Evolutionary conservation across 30 jellyfish, hydroid and myxozoan species (phyloP).

Genomic region (Chironex yamaguchii): DNA sequence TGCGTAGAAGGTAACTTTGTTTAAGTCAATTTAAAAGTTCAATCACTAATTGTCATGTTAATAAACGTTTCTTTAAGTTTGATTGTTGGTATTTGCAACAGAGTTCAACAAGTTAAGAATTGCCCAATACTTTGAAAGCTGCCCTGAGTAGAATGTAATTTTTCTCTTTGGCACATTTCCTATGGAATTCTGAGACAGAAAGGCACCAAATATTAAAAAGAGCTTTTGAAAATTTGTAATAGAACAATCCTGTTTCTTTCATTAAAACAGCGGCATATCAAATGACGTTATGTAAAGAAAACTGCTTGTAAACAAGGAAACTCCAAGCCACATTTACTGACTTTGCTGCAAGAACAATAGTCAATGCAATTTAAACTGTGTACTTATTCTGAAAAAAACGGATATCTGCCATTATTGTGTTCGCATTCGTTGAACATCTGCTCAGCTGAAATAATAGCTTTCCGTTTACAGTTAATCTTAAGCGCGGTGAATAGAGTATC

Average conservation of each 20-base stretch:
- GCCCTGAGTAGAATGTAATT: too few relatives aligned
- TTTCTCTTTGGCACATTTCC: too few relatives aligned
- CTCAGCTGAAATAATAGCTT: not conserved
- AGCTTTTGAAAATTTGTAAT: not conserved
- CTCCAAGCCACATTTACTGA: not conserved
- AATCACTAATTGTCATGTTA: too few relatives aligned
- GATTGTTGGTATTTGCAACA: too few relatives aligned
- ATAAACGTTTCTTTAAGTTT: too few relatives aligned
- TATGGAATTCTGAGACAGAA: not conserved
- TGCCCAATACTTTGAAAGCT: too few relatives aligned
- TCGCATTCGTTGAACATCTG: not conserved
- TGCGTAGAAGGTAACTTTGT: too few relatives aligned
- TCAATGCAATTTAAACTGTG: not conserved
- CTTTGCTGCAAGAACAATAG: not conserved
- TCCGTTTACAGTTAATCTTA: not conserved
- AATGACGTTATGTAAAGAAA: not conserved
- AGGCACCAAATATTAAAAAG: not conserved
- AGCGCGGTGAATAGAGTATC: not conserved
- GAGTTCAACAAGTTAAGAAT: too few relatives aligned
- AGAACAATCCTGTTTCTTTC: not conserved
- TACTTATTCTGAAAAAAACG: not conserved
- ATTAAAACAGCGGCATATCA: not conserved
- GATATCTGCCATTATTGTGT: not conserved
- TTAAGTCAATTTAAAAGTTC: too few relatives aligned
- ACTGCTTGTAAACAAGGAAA: not conserved